Percentiles rank a stretch among this genome's conserved stretches.
phyloP scores from a whole-genome alignment of 2,797 vertebrate genomes.

The Pachyuromys duprasi region DNA sequence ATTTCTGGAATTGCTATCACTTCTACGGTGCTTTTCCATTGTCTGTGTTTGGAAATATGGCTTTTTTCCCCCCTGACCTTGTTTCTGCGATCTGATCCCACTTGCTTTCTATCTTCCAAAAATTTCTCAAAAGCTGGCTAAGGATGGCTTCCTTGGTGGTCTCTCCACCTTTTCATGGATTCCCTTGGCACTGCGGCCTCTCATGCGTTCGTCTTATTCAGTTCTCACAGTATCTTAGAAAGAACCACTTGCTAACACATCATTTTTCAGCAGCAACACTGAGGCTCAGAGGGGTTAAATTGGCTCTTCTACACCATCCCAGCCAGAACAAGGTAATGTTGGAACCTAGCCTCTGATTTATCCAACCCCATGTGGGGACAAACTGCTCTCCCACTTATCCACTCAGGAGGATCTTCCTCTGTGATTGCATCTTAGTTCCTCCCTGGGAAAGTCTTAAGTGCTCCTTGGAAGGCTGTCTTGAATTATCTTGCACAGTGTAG shows the following conservation, averaged over 20 bases:
- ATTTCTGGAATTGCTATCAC: slow-evolving; percentile 65
- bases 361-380: neutral
- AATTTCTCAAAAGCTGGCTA: slow-evolving; percentile 70
- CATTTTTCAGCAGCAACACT: slow-evolving; percentile 34
- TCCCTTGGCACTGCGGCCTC: slow-evolving; percentile 25
- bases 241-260: neutral
- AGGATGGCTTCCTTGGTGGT: slow-evolving; percentile 41
- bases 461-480: neutral
- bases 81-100: slow-evolving; percentile 67
- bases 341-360: neutral
- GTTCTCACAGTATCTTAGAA: neutral
- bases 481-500: neutral
- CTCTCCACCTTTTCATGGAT: neutral
- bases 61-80: slow-evolving; percentile 24
- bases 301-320: neutral
- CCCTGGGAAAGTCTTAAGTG: neutral
- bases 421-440: neutral
- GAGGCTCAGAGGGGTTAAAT: neutral
- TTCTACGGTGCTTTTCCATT: slow-evolving; percentile 54
- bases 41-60: slow-evolving; percentile 17
- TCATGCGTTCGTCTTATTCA: slow-evolving; percentile 33
- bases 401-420: neutral
- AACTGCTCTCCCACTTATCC: neutral
- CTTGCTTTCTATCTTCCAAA: slow-evolving; percentile 74
- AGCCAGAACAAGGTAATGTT: neutral